phyloP scores from a whole-genome alignment of 2,888 invertebrate genomes.

The Nebria salina region DNA sequence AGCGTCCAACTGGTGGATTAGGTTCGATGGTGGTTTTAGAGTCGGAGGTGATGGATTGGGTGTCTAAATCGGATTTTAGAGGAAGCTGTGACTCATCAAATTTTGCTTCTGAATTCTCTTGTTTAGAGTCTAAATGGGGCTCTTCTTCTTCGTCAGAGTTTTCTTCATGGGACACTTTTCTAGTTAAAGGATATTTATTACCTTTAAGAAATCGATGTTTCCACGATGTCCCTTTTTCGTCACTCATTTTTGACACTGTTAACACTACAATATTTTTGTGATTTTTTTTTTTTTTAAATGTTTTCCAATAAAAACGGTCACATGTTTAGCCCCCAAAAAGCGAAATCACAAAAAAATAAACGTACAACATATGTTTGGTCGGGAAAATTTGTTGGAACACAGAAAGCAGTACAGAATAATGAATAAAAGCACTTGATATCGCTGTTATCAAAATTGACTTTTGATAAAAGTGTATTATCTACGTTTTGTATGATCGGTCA shows the following conservation, averaged over 20 bases:
- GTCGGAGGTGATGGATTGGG: neutral
- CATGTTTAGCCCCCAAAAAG: slow-evolving; percentile 3
- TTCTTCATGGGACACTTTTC: slow-evolving; percentile 6
- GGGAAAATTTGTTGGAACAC: neutral
- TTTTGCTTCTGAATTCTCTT: neutral
- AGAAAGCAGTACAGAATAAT: neutral
- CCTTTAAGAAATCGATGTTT: slow-evolving; percentile 16
- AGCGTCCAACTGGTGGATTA: slow-evolving; percentile 5
- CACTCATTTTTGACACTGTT: slow-evolving; percentile 23
- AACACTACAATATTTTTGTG: slow-evolving; percentile 12
- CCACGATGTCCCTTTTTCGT: slow-evolving; percentile 15
- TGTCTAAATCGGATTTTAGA: neutral
- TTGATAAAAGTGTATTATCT: neutral
- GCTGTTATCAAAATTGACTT: slow-evolving; percentile 9
- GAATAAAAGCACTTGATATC: slow-evolving; percentile 13
- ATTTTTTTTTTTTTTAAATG: slow-evolving; percentile 7
- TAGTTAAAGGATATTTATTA: slow-evolving; percentile 34
- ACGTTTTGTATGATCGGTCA: neutral
- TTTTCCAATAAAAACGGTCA: slow-evolving; percentile 5
- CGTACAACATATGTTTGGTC: neutral
- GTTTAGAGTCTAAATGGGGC: neutral
- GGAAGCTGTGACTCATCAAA: no score
- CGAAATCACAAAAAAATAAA: neutral
- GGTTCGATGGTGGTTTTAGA: neutral
- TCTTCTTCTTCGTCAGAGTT: neutral